These are phyloP conservation scores for Progne subis DNA, from an alignment of 2,113 vertebrate species.

Conservation along the genomic window DNA sequence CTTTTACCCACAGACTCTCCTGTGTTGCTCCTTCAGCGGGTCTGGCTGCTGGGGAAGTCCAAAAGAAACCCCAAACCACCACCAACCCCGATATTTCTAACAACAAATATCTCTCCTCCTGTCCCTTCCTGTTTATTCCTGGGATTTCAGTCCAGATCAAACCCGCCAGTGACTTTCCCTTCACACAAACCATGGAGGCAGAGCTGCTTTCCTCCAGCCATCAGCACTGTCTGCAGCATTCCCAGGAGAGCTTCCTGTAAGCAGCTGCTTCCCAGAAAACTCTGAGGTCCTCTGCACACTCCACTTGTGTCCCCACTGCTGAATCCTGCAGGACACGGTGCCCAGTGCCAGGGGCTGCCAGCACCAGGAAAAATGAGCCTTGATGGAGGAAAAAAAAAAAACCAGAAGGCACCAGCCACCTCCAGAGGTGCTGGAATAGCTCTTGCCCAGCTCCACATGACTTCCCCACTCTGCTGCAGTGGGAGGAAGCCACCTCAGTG, in stretches of 20 bases:
- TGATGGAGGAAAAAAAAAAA: background rate
- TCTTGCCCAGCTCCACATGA: accelerated
- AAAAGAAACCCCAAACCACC: background rate
- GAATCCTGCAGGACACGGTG: background rate
- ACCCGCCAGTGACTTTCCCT: background rate
- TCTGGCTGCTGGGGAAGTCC: background rate
- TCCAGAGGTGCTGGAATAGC: background rate
- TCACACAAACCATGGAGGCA: background rate
- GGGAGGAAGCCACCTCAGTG: background rate
- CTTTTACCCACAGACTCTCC: background rate
- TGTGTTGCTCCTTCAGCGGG: background rate
- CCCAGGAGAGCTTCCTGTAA: background rate
- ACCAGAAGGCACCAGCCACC: background rate
- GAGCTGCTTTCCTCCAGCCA: background rate
- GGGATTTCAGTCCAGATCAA: background rate
- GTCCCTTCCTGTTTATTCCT: background rate
- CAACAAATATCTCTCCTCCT: background rate
- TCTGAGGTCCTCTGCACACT: background rate
- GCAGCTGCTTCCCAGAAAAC: conserved; percentile 6
- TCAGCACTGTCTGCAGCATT: background rate
- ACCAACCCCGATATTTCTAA: background rate
- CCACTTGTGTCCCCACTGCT: background rate
- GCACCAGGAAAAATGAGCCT: background rate
- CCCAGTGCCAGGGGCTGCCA: background rate
- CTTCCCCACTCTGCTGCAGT: background rate